Evolutionary conservation across 2,888 invertebrate species (phyloP).

Genomic region (Notocelia uddmanniana): DNA sequence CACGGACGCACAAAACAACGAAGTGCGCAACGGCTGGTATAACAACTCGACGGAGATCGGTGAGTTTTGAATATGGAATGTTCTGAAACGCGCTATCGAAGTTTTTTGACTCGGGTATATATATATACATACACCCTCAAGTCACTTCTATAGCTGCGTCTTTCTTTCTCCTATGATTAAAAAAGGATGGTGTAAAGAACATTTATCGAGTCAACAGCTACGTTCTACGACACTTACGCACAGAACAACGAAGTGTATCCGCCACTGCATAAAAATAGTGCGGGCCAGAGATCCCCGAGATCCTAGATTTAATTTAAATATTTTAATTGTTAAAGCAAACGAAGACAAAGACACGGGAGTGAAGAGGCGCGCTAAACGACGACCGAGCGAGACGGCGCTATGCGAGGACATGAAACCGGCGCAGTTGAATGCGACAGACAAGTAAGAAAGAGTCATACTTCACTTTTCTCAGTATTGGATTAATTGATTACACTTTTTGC

Average conservation of each 20-base stretch:
- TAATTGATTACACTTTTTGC: too few species aligned
- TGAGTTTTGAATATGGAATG: slow-evolving; percentile 20
- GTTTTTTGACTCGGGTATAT: neutral
- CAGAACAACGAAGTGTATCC: too few species aligned
- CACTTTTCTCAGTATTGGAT: neutral
- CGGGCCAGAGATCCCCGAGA: slow-evolving; percentile 29
- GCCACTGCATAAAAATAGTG: too few species aligned
- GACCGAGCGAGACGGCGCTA: slow-evolving; percentile 68
- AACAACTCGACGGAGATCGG: slow-evolving; percentile 53
- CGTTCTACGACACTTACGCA: too few species aligned
- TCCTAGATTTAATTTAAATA: neutral
- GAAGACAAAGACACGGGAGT: slow-evolving; percentile 58
- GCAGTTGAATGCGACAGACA: slow-evolving; percentile 62
- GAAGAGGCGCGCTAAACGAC: slow-evolving; percentile 64
- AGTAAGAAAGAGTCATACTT: slow-evolving; percentile 55
- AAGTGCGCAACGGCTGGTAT: slow-evolving; percentile 46
- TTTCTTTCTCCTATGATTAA: too few species aligned
- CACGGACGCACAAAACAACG: slow-evolving; percentile 50
- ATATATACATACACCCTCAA: neutral
- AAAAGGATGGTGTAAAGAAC: too few species aligned
- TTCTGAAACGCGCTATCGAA: slow-evolving; percentile 1
- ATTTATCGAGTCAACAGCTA: too few species aligned
- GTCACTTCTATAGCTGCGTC: too few species aligned
- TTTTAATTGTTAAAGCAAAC: slow-evolving; percentile 49
- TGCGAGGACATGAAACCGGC: slow-evolving; percentile 71